Conservation (phyloP, 2,113 vertebrate genomes). For the Motacilla tschutschensis region DNA sequence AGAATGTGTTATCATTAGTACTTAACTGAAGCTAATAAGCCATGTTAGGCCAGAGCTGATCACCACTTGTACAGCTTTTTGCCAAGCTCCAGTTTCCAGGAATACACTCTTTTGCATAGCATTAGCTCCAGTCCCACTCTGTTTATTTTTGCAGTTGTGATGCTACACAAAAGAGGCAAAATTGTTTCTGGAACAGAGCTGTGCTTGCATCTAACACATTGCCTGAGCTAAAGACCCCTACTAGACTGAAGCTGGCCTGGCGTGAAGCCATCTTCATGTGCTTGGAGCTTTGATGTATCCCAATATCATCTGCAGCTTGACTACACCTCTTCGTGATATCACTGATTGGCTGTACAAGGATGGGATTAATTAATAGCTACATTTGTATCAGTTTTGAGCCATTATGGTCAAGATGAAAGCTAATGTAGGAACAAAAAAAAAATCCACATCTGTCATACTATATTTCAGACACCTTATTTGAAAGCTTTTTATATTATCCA, state of each 20-base stretch:
- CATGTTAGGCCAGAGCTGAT: not conserved
- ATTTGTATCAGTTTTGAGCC: conserved; percentile 3
- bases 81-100: not conserved
- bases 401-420: not conserved
- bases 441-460: not conserved
- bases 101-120: not conserved
- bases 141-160: not conserved
- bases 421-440: not conserved
- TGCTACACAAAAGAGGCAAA: not conserved
- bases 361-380: not conserved
- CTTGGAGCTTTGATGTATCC: not conserved
- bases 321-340: not conserved
- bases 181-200: conserved; percentile 30
- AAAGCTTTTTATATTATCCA: not conserved
- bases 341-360: not conserved
- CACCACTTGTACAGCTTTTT: not conserved
- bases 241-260: conserved; percentile 8
- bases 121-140: not conserved
- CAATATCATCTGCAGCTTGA: conserved; percentile 23
- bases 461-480: not conserved
- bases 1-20: not conserved
- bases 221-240: not conserved
- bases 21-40: not conserved
- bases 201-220: not conserved
- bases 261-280: not conserved